phyloP scores from a whole-genome alignment of 2,113 vertebrate genomes.

The Hypanus sabinus region DNA sequence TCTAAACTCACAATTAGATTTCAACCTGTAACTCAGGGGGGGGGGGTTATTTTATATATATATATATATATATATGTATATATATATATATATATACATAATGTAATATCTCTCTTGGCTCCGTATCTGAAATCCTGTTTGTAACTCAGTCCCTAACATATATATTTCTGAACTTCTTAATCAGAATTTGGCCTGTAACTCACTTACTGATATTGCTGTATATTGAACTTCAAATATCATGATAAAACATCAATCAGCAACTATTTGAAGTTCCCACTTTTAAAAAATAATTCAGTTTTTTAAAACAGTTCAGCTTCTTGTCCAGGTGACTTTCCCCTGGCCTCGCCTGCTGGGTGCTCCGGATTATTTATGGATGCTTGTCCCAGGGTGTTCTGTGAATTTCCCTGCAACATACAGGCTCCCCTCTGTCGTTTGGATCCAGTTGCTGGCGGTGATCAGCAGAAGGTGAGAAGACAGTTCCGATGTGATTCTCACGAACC shows the following conservation, averaged over 20 bases:
- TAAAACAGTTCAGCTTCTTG: background rate
- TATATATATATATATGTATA: too few species aligned
- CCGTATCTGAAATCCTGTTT: background rate
- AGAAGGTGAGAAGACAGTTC: constrained; percentile 17
- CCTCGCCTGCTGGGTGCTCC: background rate
- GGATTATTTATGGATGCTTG: background rate
- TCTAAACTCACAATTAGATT: background rate
- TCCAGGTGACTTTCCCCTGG: background rate
- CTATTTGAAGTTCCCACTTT: too few species aligned
- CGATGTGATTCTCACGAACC: constrained; percentile 10
- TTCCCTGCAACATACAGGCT: background rate
- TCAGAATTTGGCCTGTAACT: background rate
- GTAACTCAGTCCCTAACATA: background rate
- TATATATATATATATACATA: background rate
- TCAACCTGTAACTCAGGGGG: background rate
- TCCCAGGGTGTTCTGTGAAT: background rate
- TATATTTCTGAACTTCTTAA: background rate
- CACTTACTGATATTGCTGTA: background rate
- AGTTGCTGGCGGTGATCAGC: background rate
- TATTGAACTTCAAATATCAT: background rate
- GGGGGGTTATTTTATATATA: too few species aligned
- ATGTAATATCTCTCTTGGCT: too few species aligned
- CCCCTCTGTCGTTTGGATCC: too few species aligned
- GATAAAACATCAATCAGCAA: background rate
- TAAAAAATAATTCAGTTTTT: background rate